Percentiles rank a stretch among this genome's conserved stretches.
Evolutionary conservation across 1,140 invertebrate species (phyloP).

Genomic region (Phthorimaea operculella): DNA sequence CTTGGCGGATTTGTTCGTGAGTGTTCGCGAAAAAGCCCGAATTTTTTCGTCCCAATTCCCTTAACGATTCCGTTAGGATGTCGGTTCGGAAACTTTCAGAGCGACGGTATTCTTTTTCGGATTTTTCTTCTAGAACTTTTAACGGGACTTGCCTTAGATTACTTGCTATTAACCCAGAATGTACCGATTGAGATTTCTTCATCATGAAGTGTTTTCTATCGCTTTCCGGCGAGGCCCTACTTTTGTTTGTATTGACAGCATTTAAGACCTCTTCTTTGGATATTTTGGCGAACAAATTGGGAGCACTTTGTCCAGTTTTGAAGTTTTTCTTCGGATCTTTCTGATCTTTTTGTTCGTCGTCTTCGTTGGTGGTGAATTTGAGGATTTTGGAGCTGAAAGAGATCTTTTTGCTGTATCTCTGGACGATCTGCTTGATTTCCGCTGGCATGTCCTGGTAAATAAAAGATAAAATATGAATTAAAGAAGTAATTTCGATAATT

Average conservation of each 20-base stretch:
- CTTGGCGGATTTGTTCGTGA: conserved; percentile 73
- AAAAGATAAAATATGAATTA: too few relatives aligned
- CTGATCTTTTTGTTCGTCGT: conserved; percentile 40
- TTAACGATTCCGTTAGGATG: conserved; percentile 62
- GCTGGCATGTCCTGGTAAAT: conserved; percentile 33
- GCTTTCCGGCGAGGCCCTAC: conserved; percentile 23
- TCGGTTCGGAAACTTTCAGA: conserved; percentile 30
- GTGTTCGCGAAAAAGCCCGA: conserved; percentile 73
- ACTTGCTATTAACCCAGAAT: conserved; percentile 53
- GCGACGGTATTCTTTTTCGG: conserved; percentile 18
- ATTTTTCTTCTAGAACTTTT: conserved; percentile 49
- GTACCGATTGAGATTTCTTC: conserved; percentile 64
- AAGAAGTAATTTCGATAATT: too few relatives aligned
- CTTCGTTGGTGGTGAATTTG: conserved; percentile 46
- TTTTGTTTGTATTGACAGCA: conserved; percentile 29
- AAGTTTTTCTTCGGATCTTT: conserved; percentile 39
- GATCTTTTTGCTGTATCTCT: conserved; percentile 52
- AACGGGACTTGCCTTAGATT: conserved; percentile 37
- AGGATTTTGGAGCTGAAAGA: conserved; percentile 58
- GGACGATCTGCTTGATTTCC: conserved; percentile 56
- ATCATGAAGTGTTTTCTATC: conserved; percentile 55
- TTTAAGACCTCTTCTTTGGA: conserved; percentile 40
- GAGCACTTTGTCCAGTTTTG: conserved; percentile 54
- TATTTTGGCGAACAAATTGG: conserved; percentile 59
- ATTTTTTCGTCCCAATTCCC: conserved; percentile 33